These are phyloP conservation scores for Xerus inauris DNA, from an alignment of 2,113 vertebrate genomes.

Conservation along the genomic window DNA sequence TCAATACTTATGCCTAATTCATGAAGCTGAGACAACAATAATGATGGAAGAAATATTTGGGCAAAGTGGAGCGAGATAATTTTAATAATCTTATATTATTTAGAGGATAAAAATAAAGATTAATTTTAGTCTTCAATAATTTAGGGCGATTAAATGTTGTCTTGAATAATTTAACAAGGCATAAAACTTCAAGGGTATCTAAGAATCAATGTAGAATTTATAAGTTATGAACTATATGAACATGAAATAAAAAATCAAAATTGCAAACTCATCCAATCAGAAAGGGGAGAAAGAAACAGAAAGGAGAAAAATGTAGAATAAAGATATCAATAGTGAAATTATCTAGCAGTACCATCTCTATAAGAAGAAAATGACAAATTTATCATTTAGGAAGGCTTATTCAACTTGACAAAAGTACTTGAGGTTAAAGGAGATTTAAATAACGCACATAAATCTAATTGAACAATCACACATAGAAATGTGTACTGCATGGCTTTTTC, in stretches of 20 bases:
- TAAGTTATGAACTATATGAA: not conserved
- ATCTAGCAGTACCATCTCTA: not conserved
- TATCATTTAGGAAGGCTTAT: not conserved
- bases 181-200: not conserved
- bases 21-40: not conserved
- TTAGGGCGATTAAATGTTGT: not conserved
- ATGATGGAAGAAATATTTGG: not conserved
- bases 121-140: not conserved
- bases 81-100: not conserved
- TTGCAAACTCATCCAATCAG: not conserved
- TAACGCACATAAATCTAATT: not conserved
- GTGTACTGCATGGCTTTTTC: not conserved
- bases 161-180: not conserved
- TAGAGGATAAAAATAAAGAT: not conserved
- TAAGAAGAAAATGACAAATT: not conserved
- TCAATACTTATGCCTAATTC: not conserved
- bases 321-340: not conserved
- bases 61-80: not conserved
- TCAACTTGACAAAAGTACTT: not conserved
- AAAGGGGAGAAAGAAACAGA: not conserved
- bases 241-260: not conserved
- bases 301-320: not conserved
- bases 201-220: not conserved
- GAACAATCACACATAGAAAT: not conserved
- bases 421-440: not conserved